Percentiles rank a stretch among this genome's conserved stretches.
phyloP scores from a whole-genome alignment of 2,797 vertebrate species.

The Cynopterus sphinx region DNA sequence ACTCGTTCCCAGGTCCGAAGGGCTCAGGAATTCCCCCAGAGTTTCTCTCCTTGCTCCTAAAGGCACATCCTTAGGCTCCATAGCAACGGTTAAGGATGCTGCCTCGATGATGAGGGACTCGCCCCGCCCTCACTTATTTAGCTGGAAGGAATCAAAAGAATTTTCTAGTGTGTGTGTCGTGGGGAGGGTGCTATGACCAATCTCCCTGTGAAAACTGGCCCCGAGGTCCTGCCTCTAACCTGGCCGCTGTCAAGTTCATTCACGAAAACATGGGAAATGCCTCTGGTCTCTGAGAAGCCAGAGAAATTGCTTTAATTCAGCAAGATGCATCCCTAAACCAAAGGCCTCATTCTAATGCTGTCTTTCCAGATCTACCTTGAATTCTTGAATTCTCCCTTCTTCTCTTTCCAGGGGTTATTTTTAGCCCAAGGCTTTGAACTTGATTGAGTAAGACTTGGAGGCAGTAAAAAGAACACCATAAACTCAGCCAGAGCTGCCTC shows the following conservation, averaged over 20 bases:
- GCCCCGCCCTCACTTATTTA: neutral
- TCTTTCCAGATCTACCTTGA: neutral
- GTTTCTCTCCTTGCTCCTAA: neutral
- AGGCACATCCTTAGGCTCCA: neutral
- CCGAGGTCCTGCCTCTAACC: neutral
- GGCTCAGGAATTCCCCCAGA: neutral
- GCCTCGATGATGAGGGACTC: neutral
- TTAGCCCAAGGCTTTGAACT: slow-evolving; percentile 51
- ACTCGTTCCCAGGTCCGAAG: neutral
- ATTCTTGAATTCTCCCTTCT: slow-evolving; percentile 21
- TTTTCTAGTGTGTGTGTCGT: neutral
- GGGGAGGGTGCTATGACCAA: neutral
- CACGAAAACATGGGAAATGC: neutral
- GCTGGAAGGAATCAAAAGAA: neutral
- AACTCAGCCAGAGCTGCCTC: slow-evolving; percentile 12
- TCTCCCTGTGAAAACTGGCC: slow-evolving; percentile 12
- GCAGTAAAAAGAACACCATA: neutral
- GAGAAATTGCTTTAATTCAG: slow-evolving; percentile 23
- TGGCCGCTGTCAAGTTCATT: neutral
- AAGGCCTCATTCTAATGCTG: neutral
- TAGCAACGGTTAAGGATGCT: neutral
- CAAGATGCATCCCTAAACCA: neutral
- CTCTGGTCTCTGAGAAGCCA: neutral
- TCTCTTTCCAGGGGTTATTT: slow-evolving; percentile 49
- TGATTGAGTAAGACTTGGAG: slow-evolving; percentile 27